Conservation (phyloP, 2,113 vertebrate species). For the Cebidichthys violaceus region DNA sequence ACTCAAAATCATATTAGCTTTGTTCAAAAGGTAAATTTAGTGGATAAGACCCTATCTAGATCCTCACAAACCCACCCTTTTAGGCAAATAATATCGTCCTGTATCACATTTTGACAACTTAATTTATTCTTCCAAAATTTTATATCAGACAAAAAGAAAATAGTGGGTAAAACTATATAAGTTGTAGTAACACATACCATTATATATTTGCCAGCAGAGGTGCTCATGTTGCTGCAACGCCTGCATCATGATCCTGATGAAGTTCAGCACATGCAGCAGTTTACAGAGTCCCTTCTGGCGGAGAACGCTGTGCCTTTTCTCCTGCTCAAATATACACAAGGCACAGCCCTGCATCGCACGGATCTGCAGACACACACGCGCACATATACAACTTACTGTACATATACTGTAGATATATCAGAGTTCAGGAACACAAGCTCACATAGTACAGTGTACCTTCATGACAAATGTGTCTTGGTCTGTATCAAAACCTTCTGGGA, state of each 20-base stretch:
- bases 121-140: background rate
- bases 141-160: background rate
- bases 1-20: background rate
- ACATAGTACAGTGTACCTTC: constrained; percentile 68
- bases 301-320: constrained; percentile 81
- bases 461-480: constrained; percentile 84
- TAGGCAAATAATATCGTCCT: background rate
- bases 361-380: constrained; percentile 55
- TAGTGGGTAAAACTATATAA: background rate
- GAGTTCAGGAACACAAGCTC: background rate
- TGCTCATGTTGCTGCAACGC: constrained; percentile 70
- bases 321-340: constrained; percentile 84
- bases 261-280: constrained; percentile 85
- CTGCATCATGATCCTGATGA: constrained; percentile 76
- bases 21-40: background rate
- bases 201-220: constrained; percentile 69
- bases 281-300: constrained; percentile 81
- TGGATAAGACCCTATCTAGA: background rate
- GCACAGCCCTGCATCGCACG: constrained; percentile 70
- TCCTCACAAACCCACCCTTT: background rate
- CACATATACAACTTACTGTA: background rate
- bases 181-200: constrained; percentile 53
- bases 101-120: background rate
- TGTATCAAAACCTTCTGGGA: constrained; percentile 87
- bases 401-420: background rate